Conservation (phyloP, 2,888 invertebrate genomes). For the Koerneria pararmatus region DNA sequence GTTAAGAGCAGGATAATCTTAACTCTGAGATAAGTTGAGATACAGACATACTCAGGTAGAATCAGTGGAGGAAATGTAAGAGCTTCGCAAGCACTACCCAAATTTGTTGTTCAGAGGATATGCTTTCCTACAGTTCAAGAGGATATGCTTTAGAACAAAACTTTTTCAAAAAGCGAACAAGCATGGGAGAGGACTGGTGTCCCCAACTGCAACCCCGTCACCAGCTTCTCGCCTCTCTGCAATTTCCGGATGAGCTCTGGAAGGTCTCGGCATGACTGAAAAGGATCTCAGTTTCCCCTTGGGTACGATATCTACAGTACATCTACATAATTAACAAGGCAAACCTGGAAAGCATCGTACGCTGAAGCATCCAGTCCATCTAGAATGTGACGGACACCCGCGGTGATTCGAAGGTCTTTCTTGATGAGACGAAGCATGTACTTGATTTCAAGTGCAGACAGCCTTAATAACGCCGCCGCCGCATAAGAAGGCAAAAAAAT, state of each 20-base stretch:
- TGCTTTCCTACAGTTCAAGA: no score
- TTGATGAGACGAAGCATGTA: constrained; percentile 81
- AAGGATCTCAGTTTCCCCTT: constrained; percentile 35
- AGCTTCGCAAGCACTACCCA: no score
- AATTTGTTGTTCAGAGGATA: no score
- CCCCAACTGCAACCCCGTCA: constrained; percentile 71
- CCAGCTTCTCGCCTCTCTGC: constrained; percentile 56
- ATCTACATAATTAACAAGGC: constrained; percentile 63
- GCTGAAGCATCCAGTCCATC: constrained; percentile 75
- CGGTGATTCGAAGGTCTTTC: constrained; percentile 78
- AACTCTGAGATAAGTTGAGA: no score
- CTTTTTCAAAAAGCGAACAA: constrained; percentile 64
- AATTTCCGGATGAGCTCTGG: constrained; percentile 27
- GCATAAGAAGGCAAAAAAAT: no score
- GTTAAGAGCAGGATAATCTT: neutral
- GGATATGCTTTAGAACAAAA: neutral
- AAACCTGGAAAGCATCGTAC: constrained; percentile 81
- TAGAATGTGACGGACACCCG: constrained; percentile 83
- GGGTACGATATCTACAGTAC: constrained; percentile 23
- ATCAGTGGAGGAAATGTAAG: no score
- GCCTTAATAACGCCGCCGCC: constrained; percentile 66
- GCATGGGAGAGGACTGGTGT: constrained; percentile 88
- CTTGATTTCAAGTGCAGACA: constrained; percentile 79
- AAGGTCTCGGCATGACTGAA: constrained; percentile 23
- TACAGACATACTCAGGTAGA: no score